phyloP scores from a whole-genome alignment of 2,888 invertebrate genomes.

The Chalcis sispes region DNA sequence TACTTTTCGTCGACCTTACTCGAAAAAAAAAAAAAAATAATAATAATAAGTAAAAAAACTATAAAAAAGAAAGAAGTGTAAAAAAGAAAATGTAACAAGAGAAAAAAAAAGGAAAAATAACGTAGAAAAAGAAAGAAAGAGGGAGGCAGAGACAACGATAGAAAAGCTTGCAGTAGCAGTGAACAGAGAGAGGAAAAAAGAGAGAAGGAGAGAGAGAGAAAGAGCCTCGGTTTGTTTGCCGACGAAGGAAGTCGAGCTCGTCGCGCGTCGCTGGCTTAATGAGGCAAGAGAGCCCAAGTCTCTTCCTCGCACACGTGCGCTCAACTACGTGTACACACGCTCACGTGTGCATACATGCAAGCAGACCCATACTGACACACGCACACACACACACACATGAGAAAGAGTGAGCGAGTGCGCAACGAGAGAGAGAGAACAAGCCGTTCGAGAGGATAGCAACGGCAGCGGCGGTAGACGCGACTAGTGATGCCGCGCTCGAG shows the following conservation, averaged over 20 bases:
- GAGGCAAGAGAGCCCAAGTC: constrained; percentile 49
- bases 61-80: constrained; percentile 29
- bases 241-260: constrained; percentile 50
- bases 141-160: background rate
- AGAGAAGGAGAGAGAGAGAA: background rate
- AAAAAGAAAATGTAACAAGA: background rate
- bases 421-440: background rate
- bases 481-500: constrained; percentile 28
- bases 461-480: background rate
- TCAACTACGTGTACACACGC: background rate
- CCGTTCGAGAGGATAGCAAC: constrained; percentile 25
- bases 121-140: background rate
- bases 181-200: constrained; percentile 2
- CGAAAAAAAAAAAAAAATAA: background rate
- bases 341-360: constrained; percentile 5
- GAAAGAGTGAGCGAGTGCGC: background rate
- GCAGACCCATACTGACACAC: background rate
- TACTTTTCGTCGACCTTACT: background rate
- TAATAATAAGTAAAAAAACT: too few species aligned
- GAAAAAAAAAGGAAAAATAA: background rate
- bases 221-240: constrained; percentile 52
- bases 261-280: constrained; percentile 55
- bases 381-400: constrained; percentile 12
- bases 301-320: constrained; percentile 3
- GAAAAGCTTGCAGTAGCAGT: background rate